Evolutionary conservation across 2,113 vertebrate species (phyloP).

Genomic region (Ptilorrhoa leucosticta): DNA sequence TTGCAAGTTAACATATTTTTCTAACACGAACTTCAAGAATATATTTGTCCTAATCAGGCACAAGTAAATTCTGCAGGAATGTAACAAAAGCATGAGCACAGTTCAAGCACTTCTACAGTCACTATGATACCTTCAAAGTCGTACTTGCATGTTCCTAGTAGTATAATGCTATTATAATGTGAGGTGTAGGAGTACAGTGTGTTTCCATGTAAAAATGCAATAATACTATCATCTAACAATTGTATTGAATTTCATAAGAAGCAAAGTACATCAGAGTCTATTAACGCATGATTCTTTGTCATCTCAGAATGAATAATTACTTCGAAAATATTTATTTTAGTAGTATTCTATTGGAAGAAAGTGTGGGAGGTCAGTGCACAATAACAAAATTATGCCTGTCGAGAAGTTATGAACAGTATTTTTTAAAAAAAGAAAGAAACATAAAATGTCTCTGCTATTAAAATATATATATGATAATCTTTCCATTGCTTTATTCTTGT

Average conservation of each 20-base stretch:
- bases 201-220: not conserved
- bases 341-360: not conserved
- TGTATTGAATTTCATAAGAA: not conserved
- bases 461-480: not conserved
- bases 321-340: not conserved
- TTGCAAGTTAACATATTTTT: not conserved
- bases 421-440: not conserved
- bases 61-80: not conserved
- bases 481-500: not conserved
- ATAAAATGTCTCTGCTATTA: not conserved
- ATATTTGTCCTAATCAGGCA: rapidly evolving
- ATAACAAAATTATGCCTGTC: not conserved
- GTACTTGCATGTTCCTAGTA: not conserved
- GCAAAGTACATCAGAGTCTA: not conserved
- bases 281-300: not conserved
- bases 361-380: not conserved
- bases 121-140: not conserved
- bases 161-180: not conserved
- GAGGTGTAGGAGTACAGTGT: not conserved
- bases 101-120: not conserved
- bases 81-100: not conserved
- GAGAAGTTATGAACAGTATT: not conserved
- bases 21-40: not conserved
- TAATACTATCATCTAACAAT: not conserved
- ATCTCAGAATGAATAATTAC: not conserved